Conservation (phyloP, 2,113 vertebrate genomes). For the Chaenogobius annularis region DNA sequence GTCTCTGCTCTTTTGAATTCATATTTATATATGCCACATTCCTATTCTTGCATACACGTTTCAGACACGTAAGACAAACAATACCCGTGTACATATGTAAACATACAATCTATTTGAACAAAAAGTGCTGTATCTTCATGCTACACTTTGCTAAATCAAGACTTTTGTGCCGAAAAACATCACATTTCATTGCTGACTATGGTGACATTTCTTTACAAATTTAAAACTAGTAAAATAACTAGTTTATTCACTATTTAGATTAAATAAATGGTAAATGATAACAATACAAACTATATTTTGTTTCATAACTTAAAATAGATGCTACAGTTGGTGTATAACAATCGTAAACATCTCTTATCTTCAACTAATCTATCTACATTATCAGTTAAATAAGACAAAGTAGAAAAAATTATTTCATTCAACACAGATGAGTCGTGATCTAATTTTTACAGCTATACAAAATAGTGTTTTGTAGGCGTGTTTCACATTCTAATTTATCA, state of each 20-base stretch:
- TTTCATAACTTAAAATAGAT: conserved; percentile 49
- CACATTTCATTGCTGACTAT: conserved; percentile 12
- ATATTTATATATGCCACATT: background rate
- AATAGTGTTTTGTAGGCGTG: conserved; percentile 4
- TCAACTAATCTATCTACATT: conserved; percentile 49
- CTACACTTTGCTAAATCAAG: conserved; percentile 71
- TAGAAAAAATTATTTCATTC: conserved; percentile 41
- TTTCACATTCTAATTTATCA: conserved; percentile 30
- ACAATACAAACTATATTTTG: conserved; percentile 13
- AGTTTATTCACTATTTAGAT: background rate
- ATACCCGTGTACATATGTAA: conserved; percentile 44
- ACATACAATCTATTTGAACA: conserved; percentile 62
- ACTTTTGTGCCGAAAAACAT: conserved; percentile 13
- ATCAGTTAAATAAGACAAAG: conserved; percentile 49
- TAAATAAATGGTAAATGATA: conserved; percentile 11
- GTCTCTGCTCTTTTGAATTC: conserved; percentile 7
- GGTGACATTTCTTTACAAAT: conserved; percentile 24
- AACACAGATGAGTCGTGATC: conserved; percentile 18
- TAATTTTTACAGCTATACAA: conserved; percentile 11
- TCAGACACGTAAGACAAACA: conserved; percentile 7
- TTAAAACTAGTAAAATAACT: background rate
- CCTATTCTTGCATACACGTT: conserved; percentile 33
- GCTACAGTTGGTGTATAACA: conserved; percentile 66
- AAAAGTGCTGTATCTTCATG: conserved; percentile 73
- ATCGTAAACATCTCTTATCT: conserved; percentile 51